Base-by-base conservation (phyloP, 1,140 invertebrate species). In the Dinothrombium tinctorium region DNA sequence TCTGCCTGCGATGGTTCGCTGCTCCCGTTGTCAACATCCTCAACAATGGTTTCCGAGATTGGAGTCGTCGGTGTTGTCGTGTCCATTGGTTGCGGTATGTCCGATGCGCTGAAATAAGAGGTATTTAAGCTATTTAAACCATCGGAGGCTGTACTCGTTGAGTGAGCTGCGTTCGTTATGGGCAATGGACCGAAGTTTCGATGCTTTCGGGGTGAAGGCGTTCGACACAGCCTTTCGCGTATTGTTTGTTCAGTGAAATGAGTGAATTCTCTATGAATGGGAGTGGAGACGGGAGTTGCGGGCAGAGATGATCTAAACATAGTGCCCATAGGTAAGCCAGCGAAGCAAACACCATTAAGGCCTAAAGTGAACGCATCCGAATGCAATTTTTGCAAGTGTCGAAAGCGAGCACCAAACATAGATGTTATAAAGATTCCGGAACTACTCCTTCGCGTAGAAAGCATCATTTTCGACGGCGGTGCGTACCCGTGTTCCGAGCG, bases 211-310 rank as follows among this genome's bases (percentile, higher is more conserved):
- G 51, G 51, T 33, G 51, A 53, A 25, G 51, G 51, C 26, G 51
- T 53, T 31, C 44, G 47, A 39, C 51, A 53, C 7, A 53, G 44
- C 33, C 51, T 41, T 26, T 53, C 51, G 15, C 47, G 20, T 12
- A 51, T 17, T 2, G 45, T 38, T 41, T 52, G 47, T 38, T 49
- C 51, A 45, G 53, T 54, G 42, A 50, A 47, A 33, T 46, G 44
- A 45, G 42, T 45, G 45, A 46, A 46, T 32, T 49, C 50, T 17
- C 49, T 46, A 29, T 47, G 46, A 28, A 56, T 45, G 22, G 49
- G 50, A 28, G 47, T 51, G 24, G 50, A 54, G 22, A 56, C 49
- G 20, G 55, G 56, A 19, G 51, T 56, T 6, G 58, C 53, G 45
- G 44, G 56, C 49, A 45, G 44, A 49, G 40, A 51, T 41, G 38